Evolutionary conservation across 2,888 invertebrate species (phyloP).

Genomic region (Parapristionchus giblindavisi): DNA sequence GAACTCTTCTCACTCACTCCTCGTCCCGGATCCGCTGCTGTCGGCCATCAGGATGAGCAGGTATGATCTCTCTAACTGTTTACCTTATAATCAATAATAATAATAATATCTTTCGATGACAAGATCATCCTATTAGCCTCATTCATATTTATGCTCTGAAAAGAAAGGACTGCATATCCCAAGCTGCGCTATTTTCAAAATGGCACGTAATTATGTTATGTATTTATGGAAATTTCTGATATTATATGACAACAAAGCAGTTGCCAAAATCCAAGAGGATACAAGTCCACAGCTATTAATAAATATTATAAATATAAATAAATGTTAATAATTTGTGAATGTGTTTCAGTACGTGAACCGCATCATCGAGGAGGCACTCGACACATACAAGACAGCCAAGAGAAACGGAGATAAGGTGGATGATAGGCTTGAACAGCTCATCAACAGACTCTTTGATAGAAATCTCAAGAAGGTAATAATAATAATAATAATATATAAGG

Average conservation of each 20-base stretch:
- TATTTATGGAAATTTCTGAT: neutral
- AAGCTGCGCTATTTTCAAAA: too few relatives aligned
- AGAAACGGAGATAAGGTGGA: slow-evolving; percentile 66
- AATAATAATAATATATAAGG: too few relatives aligned
- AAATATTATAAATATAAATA: neutral
- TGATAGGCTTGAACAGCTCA: slow-evolving; percentile 83
- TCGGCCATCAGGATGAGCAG: slow-evolving; percentile 61
- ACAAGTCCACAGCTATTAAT: neutral
- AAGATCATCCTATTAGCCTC: neutral
- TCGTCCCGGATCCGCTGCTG: slow-evolving; percentile 79
- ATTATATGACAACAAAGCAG: too few relatives aligned
- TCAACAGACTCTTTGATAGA: slow-evolving; percentile 94
- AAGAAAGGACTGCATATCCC: too few relatives aligned
- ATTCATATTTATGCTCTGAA: neutral
- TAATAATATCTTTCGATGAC: neutral
- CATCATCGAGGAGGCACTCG: slow-evolving; percentile 63
- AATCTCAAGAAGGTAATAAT: slow-evolving; percentile 78
- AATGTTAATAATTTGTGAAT: neutral
- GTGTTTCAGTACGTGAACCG: slow-evolving; percentile 61
- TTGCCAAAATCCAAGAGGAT: too few relatives aligned
- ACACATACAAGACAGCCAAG: slow-evolving; percentile 57
- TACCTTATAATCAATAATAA: neutral
- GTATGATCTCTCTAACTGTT: slow-evolving; percentile 25
- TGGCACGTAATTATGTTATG: too few relatives aligned
- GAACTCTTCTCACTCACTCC: slow-evolving; percentile 93